Evolutionary conservation across 2,888 invertebrate species (phyloP), one percentile per base, ranked within the genome.

Genomic region (Hyalella azteca): DNA sequence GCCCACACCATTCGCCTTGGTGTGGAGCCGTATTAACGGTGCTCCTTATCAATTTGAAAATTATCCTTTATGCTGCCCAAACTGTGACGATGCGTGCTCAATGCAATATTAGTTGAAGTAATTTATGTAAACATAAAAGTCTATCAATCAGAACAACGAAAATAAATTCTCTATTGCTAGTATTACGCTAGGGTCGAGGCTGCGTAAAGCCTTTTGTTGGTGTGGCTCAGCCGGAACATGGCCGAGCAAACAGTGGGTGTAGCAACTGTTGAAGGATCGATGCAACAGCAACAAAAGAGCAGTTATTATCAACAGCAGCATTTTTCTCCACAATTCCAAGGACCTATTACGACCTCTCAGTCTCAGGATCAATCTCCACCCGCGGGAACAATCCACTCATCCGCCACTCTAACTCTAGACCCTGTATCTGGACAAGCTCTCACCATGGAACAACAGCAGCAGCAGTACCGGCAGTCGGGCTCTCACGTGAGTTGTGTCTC

Each of bases 401-500:
- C 66, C 4, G 66, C 66, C 5, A 66, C 66, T 13, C 36, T 66
- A 13, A 66, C 66, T 15, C 66, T 66, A 36, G 66, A 66, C 66
- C 66, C 66, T n/a, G 66, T n/a, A 19, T 19, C 66, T 22, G 66
- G 66, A 4, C 66, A 66, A 29, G 26, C 66, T 19, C 36, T 66
- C 15, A 66, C 36, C 7, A 66, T 66, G 66, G 66, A 66, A 32
- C 73, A 73, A 66, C 54, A 66, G 39, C 77, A 41, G 80, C 59
- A 75, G 73, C 73, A 83, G 29, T 83, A 83, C 78, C 81, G 81
- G 11, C 83, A 83, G 78, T 78, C 78, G 13, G 83, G 83, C 39
- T 83, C 83, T 40, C 83, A 83, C 50, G 76, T 81, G 66, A 83
- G 83, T 80, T 83, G 81, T 32, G 80, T 80, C 54, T 83, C 83